Conservation (phyloP, 2,113 vertebrate species). For the Datnioides undecimradiatus region DNA sequence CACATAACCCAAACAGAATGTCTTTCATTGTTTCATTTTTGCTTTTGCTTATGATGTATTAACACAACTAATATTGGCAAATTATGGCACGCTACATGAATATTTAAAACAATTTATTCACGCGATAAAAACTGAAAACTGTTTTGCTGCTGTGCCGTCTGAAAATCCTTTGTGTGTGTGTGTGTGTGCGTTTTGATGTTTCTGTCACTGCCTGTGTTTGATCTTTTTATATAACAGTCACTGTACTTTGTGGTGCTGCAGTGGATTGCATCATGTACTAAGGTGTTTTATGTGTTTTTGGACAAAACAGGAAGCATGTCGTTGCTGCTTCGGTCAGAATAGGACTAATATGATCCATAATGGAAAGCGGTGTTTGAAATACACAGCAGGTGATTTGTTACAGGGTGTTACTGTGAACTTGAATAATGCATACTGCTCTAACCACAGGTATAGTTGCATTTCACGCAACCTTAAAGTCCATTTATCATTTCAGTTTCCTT, state of each 20-base stretch:
- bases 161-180: neutral
- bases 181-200: neutral
- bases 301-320: neutral
- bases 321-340: neutral
- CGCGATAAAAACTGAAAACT: too few species aligned
- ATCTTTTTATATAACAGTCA: neutral
- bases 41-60: neutral
- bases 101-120: neutral
- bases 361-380: neutral
- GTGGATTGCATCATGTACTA: neutral
- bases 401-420: neutral
- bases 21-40: neutral
- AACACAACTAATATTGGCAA: too few species aligned
- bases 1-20: too few species aligned
- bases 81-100: neutral
- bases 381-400: neutral
- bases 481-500: neutral
- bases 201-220: neutral
- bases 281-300: neutral
- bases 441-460: neutral
- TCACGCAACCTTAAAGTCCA: neutral
- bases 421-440: neutral
- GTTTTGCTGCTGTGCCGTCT: too few species aligned
- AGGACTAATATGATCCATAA: neutral
- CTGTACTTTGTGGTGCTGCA: neutral